phyloP scores from a whole-genome alignment of 2,113 vertebrate species.

The Laticauda laticaudata region DNA sequence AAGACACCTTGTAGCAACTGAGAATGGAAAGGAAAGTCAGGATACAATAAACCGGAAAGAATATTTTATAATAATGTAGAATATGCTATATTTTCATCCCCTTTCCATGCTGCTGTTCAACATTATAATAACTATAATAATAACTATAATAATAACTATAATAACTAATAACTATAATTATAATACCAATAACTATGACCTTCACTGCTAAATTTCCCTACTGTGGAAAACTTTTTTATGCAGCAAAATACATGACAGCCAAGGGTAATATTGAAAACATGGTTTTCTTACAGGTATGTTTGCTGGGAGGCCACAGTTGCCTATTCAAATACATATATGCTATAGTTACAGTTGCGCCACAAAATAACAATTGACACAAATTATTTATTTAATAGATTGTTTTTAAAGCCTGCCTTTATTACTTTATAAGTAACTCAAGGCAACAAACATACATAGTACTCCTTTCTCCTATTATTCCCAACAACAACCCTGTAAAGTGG shows the following conservation, averaged over 20 bases:
- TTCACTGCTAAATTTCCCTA: background rate
- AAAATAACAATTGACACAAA: background rate
- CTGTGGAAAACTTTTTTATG: background rate
- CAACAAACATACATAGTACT: background rate
- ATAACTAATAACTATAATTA: too few species aligned
- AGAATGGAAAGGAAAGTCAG: background rate
- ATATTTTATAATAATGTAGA: background rate
- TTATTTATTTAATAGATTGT: background rate
- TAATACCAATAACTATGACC: background rate
- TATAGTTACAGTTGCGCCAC: too few species aligned
- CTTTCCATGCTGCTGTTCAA: background rate
- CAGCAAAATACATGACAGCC: background rate
- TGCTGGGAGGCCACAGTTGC: background rate
- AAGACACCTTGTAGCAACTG: background rate
- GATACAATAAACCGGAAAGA: background rate
- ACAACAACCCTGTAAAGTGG: background rate
- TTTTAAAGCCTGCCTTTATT: background rate
- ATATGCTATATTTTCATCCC: background rate
- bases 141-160: too few species aligned
- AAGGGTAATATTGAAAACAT: background rate
- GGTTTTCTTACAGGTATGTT: background rate
- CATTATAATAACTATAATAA: background rate
- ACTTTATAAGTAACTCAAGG: background rate
- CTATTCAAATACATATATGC: background rate
- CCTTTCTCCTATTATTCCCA: background rate